Evolutionary conservation across 1,140 invertebrate genomes (phyloP).

Genomic region (Plectrocnemia conspersa): DNA sequence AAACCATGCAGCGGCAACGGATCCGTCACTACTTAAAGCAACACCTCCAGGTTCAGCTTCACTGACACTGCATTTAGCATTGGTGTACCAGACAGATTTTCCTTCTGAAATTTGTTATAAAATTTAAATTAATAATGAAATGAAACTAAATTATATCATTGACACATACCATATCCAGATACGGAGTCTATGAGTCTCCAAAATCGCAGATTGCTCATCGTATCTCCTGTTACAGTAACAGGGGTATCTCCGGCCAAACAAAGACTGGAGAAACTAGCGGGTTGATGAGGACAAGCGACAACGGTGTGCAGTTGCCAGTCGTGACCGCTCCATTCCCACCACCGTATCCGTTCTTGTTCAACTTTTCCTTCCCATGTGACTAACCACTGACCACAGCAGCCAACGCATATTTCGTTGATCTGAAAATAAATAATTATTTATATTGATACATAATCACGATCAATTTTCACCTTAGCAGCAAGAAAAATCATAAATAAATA

Average conservation of each 20-base stretch:
- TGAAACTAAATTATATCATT: background rate
- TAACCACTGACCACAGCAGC: slow-evolving; percentile 31
- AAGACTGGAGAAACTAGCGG: slow-evolving; percentile 13
- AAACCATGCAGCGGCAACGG: slow-evolving; percentile 49
- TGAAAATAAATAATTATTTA: no score
- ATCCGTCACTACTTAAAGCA: slow-evolving; percentile 48
- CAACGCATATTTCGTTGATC: slow-evolving; percentile 25
- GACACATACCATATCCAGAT: slow-evolving; percentile 24
- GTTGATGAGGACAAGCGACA: slow-evolving; percentile 26
- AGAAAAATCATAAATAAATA: no score
- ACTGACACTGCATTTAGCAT: slow-evolving; percentile 1
- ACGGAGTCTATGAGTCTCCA: slow-evolving; percentile 28
- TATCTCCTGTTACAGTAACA: slow-evolving; percentile 19
- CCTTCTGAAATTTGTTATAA: slow-evolving; percentile 24
- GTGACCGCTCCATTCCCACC: slow-evolving; percentile 18
- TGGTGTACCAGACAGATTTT: slow-evolving; percentile 30
- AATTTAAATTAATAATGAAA: slow-evolving; percentile 6
- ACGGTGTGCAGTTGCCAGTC: slow-evolving; percentile 28
- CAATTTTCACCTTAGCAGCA: no score
- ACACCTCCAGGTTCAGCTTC: slow-evolving; percentile 38
- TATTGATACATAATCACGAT: no score
- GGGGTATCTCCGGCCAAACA: slow-evolving; percentile 20
- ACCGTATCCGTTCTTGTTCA: slow-evolving; percentile 31
- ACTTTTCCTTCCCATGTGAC: slow-evolving; percentile 30
- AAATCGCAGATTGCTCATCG: slow-evolving; percentile 15